These are phyloP conservation scores for Lepus oiostolus DNA, from an alignment of 2,797 vertebrate species.

Conservation along the genomic window DNA sequence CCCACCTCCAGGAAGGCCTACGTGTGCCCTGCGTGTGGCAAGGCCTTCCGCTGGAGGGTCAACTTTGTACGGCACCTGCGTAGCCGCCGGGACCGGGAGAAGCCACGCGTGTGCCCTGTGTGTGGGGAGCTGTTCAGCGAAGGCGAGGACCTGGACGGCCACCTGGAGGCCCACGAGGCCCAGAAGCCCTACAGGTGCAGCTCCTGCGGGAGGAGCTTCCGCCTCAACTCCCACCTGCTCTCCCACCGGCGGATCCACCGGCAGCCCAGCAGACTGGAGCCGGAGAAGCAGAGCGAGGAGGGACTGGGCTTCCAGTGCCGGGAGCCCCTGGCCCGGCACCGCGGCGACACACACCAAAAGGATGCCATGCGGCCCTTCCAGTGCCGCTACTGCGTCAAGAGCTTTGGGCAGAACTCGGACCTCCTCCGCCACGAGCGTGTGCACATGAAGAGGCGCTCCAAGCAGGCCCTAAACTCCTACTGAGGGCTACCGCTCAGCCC, in stretches of 20 bases:
- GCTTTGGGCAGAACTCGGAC: slow-evolving; percentile 78
- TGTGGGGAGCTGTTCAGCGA: no score
- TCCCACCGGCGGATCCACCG: slow-evolving; percentile 75
- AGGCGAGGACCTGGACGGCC: no score
- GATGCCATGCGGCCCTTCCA: slow-evolving; percentile 46
- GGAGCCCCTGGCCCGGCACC: slow-evolving; percentile 72
- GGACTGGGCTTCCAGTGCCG: slow-evolving; percentile 69
- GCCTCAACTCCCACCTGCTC: slow-evolving; percentile 78
- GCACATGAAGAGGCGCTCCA: slow-evolving; percentile 83
- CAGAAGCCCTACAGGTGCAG: slow-evolving; percentile 35
- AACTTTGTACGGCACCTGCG: slow-evolving; percentile 83
- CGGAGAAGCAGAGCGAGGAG: background rate
- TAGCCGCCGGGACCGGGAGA: background rate
- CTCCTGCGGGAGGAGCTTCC: slow-evolving; percentile 78
- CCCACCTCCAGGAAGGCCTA: slow-evolving; percentile 76
- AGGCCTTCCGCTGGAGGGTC: slow-evolving; percentile 83
- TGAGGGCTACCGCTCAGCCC: background rate
- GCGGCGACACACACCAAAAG: slow-evolving; percentile 33
- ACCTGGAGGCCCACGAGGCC: no score
- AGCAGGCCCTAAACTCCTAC: slow-evolving; percentile 85
- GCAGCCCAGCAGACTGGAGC: background rate
- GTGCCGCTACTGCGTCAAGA: slow-evolving; percentile 82
- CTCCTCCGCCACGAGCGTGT: slow-evolving; percentile 84
- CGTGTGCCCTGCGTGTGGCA: slow-evolving; percentile 81
- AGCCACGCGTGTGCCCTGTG: no score